Conservation (phyloP, 1,140 invertebrate species). For the Lanistes nyassanus region DNA sequence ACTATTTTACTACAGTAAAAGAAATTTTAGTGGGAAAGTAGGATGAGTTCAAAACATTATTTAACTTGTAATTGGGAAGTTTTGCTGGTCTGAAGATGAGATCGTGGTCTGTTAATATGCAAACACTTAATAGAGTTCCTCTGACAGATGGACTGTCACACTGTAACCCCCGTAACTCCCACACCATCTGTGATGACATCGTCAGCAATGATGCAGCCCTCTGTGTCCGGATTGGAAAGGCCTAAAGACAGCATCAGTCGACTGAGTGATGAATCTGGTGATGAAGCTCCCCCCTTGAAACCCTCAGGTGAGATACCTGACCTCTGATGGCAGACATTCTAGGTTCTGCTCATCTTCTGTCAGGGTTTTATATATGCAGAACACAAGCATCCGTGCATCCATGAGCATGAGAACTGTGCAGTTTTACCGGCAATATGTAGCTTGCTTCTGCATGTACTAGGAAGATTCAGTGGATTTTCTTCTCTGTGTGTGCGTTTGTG, state of each 20-base stretch:
- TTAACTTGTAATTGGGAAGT: too few species aligned
- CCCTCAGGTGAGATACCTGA: slow-evolving; percentile 23
- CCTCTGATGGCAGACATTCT: too few species aligned
- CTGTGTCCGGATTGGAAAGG: background rate
- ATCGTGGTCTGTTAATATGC: too few species aligned
- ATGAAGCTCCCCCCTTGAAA: slow-evolving; percentile 32
- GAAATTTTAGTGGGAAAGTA: too few species aligned
- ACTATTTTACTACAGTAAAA: too few species aligned
- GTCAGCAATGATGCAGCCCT: background rate
- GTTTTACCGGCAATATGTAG: background rate
- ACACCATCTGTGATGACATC: background rate
- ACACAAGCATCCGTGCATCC: background rate
- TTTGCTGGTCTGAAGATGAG: too few species aligned
- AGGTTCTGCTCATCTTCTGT: background rate
- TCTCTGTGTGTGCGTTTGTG: too few species aligned
- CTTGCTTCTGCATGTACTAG: slow-evolving; percentile 3
- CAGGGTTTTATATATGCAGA: background rate
- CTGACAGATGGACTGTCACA: background rate
- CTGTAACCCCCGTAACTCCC: background rate
- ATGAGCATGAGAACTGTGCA: too few species aligned
- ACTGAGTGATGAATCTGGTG: slow-evolving; percentile 48
- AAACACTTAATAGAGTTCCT: too few species aligned
- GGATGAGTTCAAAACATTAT: too few species aligned
- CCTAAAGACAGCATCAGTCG: slow-evolving; percentile 35
- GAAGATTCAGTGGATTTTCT: background rate